A percentile compares a stretch with the other conserved stretches of the same genome.
These are phyloP conservation scores for Glaucidium brasilianum DNA, from an alignment of 2,113 vertebrate genomes.

Conservation along the genomic window DNA sequence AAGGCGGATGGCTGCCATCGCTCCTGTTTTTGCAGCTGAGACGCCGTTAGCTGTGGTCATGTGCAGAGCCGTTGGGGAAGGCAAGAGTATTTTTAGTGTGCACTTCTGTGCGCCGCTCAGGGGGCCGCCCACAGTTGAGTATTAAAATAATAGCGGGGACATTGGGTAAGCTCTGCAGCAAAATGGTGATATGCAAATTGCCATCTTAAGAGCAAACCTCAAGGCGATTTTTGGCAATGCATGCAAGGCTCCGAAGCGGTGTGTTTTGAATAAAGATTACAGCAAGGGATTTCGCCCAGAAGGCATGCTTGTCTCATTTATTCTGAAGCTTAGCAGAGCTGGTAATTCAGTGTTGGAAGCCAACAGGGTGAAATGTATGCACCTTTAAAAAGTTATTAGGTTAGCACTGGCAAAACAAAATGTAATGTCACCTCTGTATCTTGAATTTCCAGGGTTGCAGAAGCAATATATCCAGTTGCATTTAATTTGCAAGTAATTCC, in stretches of 20 bases:
- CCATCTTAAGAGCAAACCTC: slow-evolving; percentile 34
- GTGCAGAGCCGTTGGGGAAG: not conserved
- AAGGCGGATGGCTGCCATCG: not conserved
- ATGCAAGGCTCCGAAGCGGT: not conserved
- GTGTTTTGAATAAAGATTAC: slow-evolving; percentile 49
- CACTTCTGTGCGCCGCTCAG: not conserved
- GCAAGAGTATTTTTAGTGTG: slow-evolving; percentile 29
- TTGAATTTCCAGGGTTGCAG: not conserved
- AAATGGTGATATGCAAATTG: slow-evolving; percentile 50
- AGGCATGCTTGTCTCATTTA: not conserved
- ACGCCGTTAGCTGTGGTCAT: not conserved
- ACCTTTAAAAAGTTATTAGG: slow-evolving; percentile 34
- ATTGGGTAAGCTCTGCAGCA: slow-evolving; percentile 12
- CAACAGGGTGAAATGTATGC: not conserved
- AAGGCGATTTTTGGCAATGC: slow-evolving; percentile 20
- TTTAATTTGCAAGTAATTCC: not conserved
- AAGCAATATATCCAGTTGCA: not conserved
- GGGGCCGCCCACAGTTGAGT: slow-evolving; percentile 19
- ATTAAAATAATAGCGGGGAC: slow-evolving; percentile 30
- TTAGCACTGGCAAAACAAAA: slow-evolving; percentile 1
- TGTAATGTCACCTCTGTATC: not conserved
- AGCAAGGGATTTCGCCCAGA: not conserved
- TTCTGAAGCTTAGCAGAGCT: slow-evolving; percentile 13
- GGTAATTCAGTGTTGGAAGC: slow-evolving; percentile 15
- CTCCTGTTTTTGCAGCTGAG: not conserved